Conservation (phyloP, 2,797 vertebrate genomes). For the Fratercula arctica region DNA sequence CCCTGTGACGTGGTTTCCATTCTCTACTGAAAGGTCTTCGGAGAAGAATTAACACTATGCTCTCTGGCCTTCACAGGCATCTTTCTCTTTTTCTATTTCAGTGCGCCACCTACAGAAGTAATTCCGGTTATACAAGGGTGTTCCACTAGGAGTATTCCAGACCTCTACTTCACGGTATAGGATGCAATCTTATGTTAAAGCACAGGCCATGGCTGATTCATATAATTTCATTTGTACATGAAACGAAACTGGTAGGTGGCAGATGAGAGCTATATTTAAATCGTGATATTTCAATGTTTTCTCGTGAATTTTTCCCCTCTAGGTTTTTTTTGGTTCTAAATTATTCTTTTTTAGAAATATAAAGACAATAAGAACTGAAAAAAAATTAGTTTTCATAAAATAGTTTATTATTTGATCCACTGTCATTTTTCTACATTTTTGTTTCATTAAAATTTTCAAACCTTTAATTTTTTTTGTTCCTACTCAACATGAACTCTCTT, state of each 20-base stretch:
- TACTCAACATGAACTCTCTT: not conserved
- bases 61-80: not conserved
- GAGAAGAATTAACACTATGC: not conserved
- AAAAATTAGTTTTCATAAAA: not conserved
- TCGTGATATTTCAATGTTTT: not conserved
- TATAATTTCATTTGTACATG: not conserved
- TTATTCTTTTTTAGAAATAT: not conserved
- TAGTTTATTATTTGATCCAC: not conserved
- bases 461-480: not conserved
- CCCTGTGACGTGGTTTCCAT: not conserved
- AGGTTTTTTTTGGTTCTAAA: not conserved
- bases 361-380: not conserved
- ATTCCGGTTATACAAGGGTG: not conserved
- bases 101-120: not conserved
- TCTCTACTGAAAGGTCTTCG: not conserved
- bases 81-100: not conserved
- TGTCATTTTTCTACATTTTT: not conserved
- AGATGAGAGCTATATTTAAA: conserved; percentile 23
- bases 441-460: not conserved
- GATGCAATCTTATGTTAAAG: not conserved
- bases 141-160: not conserved
- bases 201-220: not conserved
- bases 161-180: not conserved
- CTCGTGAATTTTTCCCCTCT: not conserved
- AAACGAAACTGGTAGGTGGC: not conserved